phyloP scores from a whole-genome alignment of 1,140 invertebrate species.

The Mycetomoellerius zeteki region DNA sequence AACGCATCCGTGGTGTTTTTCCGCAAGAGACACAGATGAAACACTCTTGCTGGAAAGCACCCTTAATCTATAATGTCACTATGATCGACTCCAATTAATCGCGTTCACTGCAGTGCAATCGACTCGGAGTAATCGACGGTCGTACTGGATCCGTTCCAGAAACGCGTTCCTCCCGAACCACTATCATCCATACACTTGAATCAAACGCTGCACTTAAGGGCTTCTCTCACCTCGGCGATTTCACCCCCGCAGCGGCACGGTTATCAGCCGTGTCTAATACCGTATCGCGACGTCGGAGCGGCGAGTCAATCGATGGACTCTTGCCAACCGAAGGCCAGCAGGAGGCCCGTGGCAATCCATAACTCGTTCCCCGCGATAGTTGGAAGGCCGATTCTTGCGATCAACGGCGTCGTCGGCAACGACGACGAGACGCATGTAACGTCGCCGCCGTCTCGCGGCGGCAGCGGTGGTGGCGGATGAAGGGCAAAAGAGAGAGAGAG shows the following conservation, averaged over 20 bases:
- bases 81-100: neutral
- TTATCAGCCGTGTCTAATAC: slow-evolving; percentile 34
- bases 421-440: slow-evolving; percentile 23
- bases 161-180: neutral
- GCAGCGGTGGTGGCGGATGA: no score
- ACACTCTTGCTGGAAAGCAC: no score
- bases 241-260: neutral
- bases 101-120: neutral
- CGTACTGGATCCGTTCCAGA: neutral
- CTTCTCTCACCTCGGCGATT: slow-evolving; percentile 58
- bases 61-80: neutral
- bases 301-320: slow-evolving; percentile 65
- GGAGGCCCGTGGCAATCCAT: slow-evolving; percentile 54
- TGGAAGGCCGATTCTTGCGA: slow-evolving; percentile 4
- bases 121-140: neutral
- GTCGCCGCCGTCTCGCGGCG: slow-evolving; percentile 27
- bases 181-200: neutral
- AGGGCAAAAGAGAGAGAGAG: no score
- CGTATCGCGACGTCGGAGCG: slow-evolving; percentile 24
- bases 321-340: slow-evolving; percentile 58
- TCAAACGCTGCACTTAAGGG: neutral
- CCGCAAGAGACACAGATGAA: no score
- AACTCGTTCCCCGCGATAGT: slow-evolving; percentile 2
- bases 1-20: neutral
- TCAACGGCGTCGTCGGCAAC: slow-evolving; percentile 46